These are phyloP conservation scores for Geopemphigus sp. DNA, from an alignment of 1,140 invertebrate genomes.

Conservation along the genomic window DNA sequence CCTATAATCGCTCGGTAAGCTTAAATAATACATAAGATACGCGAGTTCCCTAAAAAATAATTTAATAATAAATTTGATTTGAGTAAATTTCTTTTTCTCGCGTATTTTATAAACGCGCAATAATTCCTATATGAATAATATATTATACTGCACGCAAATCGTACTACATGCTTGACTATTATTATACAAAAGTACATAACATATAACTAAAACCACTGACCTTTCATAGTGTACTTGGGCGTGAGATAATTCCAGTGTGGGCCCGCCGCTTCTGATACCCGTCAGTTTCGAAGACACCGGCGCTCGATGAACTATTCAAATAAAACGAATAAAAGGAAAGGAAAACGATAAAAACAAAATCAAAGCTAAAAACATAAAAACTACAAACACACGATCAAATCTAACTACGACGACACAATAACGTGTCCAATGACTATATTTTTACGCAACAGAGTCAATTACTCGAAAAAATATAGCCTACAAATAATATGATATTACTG, in stretches of 20 bases:
- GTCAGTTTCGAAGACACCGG: conserved; percentile 62
- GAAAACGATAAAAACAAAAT: conserved; percentile 22
- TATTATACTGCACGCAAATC: conserved; percentile 4
- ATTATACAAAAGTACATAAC: conserved; percentile 6
- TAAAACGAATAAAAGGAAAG: conserved; percentile 39
- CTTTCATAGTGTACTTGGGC: conserved; percentile 82
- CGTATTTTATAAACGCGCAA: conserved; percentile 5
- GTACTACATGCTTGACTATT: conserved; percentile 2
- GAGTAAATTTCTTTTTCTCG: neutral
- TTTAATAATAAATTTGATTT: neutral
- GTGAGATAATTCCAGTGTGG: conserved; percentile 70
- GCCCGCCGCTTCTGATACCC: conserved; percentile 59
- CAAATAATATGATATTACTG: neutral
- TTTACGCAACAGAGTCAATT: conserved; percentile 37
- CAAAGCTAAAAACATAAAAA: conserved; percentile 24
- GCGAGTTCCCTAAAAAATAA: too few species aligned
- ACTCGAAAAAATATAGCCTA: conserved; percentile 12
- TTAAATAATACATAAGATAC: too few species aligned
- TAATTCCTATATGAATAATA: conserved; percentile 1
- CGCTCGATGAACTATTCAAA: conserved; percentile 59
- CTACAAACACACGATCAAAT: conserved; percentile 34
- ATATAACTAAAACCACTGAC: conserved; percentile 55
- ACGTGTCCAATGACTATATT: conserved; percentile 3
- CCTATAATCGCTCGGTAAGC: too few species aligned
- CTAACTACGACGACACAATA: conserved; percentile 22